These are phyloP conservation scores for Sympetrum striolatum DNA, from an alignment of 2,888 invertebrate genomes.

Conservation along the genomic window DNA sequence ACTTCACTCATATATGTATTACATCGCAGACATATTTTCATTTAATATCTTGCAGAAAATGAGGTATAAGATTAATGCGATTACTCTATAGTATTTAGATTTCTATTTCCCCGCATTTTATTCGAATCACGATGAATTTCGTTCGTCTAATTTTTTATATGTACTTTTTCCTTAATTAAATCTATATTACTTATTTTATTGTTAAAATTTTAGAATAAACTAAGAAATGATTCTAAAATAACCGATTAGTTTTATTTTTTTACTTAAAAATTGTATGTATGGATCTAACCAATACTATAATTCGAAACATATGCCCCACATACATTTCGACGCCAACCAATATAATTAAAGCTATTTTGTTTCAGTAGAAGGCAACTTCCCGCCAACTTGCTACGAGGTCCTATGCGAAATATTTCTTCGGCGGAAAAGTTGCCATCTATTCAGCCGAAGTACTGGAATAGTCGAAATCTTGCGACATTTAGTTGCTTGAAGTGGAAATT, in stretches of 20 bases:
- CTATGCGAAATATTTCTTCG: background rate
- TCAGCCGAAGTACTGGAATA: background rate
- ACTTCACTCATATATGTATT: too few species aligned
- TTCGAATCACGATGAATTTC: background rate
- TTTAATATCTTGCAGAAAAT: too few species aligned
- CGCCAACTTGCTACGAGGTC: constrained; percentile 1
- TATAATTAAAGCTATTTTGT: background rate
- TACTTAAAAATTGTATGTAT: background rate
- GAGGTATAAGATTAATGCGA: background rate
- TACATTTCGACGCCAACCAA: constrained; percentile 1
- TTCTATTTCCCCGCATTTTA: background rate
- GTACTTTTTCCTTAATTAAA: background rate
- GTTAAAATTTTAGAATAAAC: background rate
- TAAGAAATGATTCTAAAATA: too few species aligned
- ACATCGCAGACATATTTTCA: too few species aligned
- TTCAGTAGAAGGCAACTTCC: background rate
- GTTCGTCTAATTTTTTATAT: background rate
- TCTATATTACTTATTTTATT: background rate
- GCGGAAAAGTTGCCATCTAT: background rate
- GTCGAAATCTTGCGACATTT: background rate
- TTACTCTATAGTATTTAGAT: background rate
- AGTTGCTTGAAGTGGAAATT: background rate
- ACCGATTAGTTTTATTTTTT: background rate
- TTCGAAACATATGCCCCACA: background rate
- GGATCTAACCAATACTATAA: background rate